Evolutionary conservation across 2,797 vertebrate species (phyloP).

Genomic region (Poecilia wingei): DNA sequence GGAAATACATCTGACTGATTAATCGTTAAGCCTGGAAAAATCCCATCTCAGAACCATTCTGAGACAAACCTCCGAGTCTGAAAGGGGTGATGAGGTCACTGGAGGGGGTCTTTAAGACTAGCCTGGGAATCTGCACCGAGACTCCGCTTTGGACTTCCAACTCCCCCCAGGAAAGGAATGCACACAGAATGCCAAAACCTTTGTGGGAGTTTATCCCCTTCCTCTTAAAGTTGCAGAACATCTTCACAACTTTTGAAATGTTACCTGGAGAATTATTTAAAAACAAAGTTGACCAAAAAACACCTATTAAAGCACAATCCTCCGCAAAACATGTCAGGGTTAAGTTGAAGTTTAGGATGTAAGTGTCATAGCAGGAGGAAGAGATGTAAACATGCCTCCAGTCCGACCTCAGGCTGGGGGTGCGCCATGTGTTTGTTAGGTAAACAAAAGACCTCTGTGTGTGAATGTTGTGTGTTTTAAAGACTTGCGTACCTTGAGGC

Average conservation of each 20-base stretch:
- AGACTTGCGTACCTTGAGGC: slow-evolving; percentile 88
- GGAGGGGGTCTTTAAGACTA: slow-evolving; percentile 84
- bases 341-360: not conserved
- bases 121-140: slow-evolving; percentile 76
- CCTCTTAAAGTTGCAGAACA: slow-evolving; percentile 64
- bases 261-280: not conserved
- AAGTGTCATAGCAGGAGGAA: not conserved
- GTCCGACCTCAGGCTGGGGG: slow-evolving; percentile 13
- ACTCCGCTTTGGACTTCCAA: slow-evolving; percentile 63
- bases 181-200: slow-evolving; percentile 63
- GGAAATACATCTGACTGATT: slow-evolving; percentile 8
- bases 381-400: slow-evolving; percentile 6
- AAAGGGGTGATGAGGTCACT: slow-evolving; percentile 73
- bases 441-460: slow-evolving; percentile 24
- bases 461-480: slow-evolving; percentile 17
- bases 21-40: slow-evolving; percentile 22
- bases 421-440: slow-evolving; percentile 35
- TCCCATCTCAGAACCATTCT: slow-evolving; percentile 38
- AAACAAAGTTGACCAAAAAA: not conserved
- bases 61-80: slow-evolving; percentile 45
- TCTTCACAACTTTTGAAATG: slow-evolving; percentile 25
- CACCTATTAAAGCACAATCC: not conserved
- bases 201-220: slow-evolving; percentile 39
- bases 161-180: slow-evolving; percentile 63
- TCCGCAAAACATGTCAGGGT: not conserved